Conservation (phyloP, 2,113 vertebrate species). For the Oceanodroma tethys region DNA sequence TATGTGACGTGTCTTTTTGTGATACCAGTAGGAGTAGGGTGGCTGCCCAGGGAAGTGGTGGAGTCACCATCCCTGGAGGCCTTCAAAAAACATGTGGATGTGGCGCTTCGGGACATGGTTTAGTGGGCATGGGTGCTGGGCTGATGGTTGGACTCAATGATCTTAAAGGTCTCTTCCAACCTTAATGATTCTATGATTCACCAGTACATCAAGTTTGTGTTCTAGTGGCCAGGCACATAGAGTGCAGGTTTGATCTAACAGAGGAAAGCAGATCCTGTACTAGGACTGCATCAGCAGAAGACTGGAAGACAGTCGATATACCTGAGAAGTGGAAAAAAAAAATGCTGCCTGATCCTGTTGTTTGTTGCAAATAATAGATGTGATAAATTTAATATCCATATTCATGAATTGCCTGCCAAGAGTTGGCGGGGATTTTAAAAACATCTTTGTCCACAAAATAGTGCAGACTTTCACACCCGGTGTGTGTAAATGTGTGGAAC, state of each 20-base stretch:
- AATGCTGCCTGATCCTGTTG: not conserved
- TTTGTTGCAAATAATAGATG: not conserved
- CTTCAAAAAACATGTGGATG: too few relatives aligned
- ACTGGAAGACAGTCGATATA: not conserved
- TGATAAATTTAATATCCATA: not conserved
- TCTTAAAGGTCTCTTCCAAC: too few relatives aligned
- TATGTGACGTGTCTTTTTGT: not conserved
- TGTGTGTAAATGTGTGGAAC: not conserved
- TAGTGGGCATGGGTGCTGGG: too few relatives aligned
- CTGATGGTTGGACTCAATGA: too few relatives aligned
- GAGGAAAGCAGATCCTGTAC: not conserved
- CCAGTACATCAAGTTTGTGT: not conserved
- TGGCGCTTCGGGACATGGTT: too few relatives aligned
- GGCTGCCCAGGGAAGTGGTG: too few relatives aligned
- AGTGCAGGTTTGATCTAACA: not conserved
- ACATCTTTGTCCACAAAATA: not conserved
- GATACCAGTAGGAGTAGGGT: not conserved
- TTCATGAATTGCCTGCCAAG: not conserved
- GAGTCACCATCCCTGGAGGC: too few relatives aligned
- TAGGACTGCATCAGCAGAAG: not conserved
- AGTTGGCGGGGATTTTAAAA: not conserved
- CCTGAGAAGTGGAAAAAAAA: not conserved
- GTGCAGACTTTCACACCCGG: not conserved
- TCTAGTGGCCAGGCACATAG: not conserved
- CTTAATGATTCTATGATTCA: too few relatives aligned